A percentile compares a stretch with the other conserved stretches of the same genome.
Evolutionary conservation across 2,113 vertebrate species (phyloP).

Genomic region (Nyctibius bracteatus): DNA sequence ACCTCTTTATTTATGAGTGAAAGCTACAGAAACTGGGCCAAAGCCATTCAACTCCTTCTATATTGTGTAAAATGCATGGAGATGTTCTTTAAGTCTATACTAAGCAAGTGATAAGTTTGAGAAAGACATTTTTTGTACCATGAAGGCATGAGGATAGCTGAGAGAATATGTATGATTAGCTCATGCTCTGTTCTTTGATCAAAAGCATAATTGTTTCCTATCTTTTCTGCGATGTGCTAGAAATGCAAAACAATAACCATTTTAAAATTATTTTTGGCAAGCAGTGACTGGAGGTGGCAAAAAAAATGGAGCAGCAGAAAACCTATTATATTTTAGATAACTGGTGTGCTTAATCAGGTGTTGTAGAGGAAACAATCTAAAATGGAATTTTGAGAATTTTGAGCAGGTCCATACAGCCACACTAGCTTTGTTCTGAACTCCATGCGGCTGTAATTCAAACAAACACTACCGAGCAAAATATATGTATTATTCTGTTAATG

Average conservation of each 20-base stretch:
- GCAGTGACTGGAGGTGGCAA: background rate
- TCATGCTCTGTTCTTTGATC: background rate
- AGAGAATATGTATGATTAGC: background rate
- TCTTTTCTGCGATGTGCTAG: background rate
- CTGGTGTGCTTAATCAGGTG: background rate
- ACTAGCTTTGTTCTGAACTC: conserved; percentile 48
- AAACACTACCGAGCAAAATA: conserved; percentile 14
- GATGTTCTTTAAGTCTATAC: background rate
- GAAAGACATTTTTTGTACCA: background rate
- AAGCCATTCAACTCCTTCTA: background rate
- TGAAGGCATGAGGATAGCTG: background rate
- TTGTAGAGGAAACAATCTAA: background rate
- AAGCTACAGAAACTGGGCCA: background rate
- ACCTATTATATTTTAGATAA: background rate
- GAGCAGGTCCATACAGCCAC: conserved; percentile 46
- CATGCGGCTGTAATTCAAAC: conserved; percentile 46
- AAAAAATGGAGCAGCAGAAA: background rate
- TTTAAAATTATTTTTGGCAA: background rate
- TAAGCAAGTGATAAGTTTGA: background rate
- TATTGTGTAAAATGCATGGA: background rate
- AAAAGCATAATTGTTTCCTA: background rate
- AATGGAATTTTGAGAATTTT: conserved; percentile 32
- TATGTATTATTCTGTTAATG: conserved; percentile 38
- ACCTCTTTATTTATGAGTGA: background rate
- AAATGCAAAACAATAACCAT: background rate